Conservation (phyloP, 2,113 vertebrate species). For the Pygathrix nemaeus region DNA sequence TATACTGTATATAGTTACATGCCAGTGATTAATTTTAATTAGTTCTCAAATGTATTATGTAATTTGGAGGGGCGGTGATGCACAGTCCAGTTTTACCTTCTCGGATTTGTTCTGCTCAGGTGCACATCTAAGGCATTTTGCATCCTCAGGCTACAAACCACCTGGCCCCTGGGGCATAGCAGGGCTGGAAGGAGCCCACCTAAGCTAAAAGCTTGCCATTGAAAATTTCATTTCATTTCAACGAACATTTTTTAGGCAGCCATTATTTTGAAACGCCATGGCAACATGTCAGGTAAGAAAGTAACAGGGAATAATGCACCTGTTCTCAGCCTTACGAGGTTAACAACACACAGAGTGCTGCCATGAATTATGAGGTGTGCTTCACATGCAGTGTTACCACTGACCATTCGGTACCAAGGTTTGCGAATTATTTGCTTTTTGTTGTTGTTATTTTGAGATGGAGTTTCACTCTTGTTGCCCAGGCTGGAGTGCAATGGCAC, state of each 20-base stretch:
- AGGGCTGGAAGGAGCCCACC: not conserved
- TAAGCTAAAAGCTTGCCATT: not conserved
- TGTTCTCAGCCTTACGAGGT: not conserved
- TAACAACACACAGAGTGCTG: fast-evolving
- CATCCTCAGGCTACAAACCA: not conserved
- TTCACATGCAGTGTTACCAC: not conserved
- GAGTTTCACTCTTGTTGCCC: too few species aligned
- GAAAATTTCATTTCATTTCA: not conserved
- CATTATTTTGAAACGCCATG: not conserved
- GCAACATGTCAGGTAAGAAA: not conserved
- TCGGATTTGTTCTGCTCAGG: not conserved
- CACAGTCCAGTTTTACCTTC: not conserved
- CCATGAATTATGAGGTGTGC: fast-evolving
- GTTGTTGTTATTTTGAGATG: not conserved
- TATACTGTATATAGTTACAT: not conserved
- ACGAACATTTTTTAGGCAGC: not conserved
- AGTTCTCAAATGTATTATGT: not conserved
- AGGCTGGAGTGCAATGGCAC: not conserved
- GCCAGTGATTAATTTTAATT: not conserved
- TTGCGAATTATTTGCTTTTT: not conserved
- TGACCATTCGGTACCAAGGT: fast-evolving
- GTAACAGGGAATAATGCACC: not conserved
- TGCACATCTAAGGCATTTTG: not conserved
- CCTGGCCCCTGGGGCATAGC: not conserved
- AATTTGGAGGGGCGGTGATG: not conserved